Percentiles rank a stretch among this genome's conserved stretches.
phyloP scores from a whole-genome alignment of 2,797 vertebrate species.

The Danio albolineatus region DNA sequence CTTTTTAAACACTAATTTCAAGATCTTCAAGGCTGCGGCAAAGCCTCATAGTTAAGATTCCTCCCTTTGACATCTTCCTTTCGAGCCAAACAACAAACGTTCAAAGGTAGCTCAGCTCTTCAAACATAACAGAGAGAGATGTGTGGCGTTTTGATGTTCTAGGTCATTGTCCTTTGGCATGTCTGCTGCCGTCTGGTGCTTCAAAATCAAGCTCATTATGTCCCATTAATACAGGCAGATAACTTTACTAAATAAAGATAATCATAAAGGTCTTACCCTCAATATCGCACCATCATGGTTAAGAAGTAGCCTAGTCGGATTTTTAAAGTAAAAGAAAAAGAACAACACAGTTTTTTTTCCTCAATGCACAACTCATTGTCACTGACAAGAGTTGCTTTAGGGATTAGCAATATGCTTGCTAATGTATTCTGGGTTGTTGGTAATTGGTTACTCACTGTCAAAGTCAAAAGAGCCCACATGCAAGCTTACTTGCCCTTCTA shows the following conservation, averaged over 20 bases:
- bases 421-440: neutral
- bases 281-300: neutral
- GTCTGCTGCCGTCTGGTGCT: conserved; percentile 25
- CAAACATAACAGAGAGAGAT: conserved; percentile 56
- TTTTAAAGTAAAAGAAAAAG: neutral
- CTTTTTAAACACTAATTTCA: conserved; percentile 82
- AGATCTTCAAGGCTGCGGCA: conserved; percentile 78
- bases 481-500: neutral
- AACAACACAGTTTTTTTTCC: neutral
- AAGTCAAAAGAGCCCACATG: neutral
- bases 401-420: neutral
- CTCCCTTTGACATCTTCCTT: conserved; percentile 72
- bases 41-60: conserved; percentile 73
- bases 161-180: conserved; percentile 52
- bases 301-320: neutral
- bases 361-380: neutral
- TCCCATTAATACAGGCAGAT: conserved; percentile 31
- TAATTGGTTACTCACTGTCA: neutral
- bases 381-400: neutral
- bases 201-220: conserved; percentile 50
- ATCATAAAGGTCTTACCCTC: conserved; percentile 19
- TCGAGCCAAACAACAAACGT: conserved; percentile 69
- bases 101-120: conserved; percentile 72
- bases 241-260: conserved; percentile 38
- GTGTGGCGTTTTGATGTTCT: conserved; percentile 67